Percentiles rank a stretch among this genome's conserved stretches.
Conservation (phyloP, 2,888 invertebrate genomes). For the Sinotaia quadrata region DNA sequence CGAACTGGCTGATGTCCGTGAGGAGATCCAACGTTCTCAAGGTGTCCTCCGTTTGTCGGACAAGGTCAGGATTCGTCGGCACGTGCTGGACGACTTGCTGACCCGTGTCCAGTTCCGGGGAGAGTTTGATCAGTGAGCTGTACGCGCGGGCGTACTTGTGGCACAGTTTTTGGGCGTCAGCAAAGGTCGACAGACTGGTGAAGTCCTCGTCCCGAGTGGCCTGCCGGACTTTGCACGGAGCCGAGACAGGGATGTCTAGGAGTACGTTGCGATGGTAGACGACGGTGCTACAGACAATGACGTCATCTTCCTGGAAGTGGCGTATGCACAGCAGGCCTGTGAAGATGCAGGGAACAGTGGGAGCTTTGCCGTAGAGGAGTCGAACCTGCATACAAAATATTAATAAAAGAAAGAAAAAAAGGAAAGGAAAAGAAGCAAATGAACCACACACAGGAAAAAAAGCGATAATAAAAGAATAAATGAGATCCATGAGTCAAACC, state of each 20-base stretch:
- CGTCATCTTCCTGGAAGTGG: conserved; percentile 38
- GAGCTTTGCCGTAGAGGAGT: conserved; percentile 62
- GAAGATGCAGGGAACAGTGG: conserved; percentile 61
- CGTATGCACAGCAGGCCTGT: conserved; percentile 55
- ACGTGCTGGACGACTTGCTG: conserved; percentile 57
- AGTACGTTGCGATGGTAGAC: conserved; percentile 60
- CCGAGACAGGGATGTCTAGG: conserved; percentile 53
- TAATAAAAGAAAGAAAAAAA: too few species aligned
- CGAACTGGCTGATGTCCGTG: conserved; percentile 57
- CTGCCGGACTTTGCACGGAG: conserved; percentile 36
- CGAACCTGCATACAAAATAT: conserved; percentile 49
- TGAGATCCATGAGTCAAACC: too few species aligned
- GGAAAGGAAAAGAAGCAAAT: too few species aligned
- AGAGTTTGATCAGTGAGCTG: conserved; percentile 57
- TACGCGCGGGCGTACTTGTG: conserved; percentile 53
- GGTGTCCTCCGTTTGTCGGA: conserved; percentile 43
- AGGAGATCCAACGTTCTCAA: conserved; percentile 57
- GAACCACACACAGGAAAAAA: too few species aligned
- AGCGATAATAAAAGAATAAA: too few species aligned
- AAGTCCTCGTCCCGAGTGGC: conserved; percentile 46
- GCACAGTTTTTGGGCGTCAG: conserved; percentile 54
- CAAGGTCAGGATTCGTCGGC: conserved; percentile 48
- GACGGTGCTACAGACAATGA: conserved; percentile 55
- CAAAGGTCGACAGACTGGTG: conserved; percentile 45
- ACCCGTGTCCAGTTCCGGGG: conserved; percentile 55